phyloP scores from a whole-genome alignment of 1,140 invertebrate genomes.

The Formica selysi region DNA sequence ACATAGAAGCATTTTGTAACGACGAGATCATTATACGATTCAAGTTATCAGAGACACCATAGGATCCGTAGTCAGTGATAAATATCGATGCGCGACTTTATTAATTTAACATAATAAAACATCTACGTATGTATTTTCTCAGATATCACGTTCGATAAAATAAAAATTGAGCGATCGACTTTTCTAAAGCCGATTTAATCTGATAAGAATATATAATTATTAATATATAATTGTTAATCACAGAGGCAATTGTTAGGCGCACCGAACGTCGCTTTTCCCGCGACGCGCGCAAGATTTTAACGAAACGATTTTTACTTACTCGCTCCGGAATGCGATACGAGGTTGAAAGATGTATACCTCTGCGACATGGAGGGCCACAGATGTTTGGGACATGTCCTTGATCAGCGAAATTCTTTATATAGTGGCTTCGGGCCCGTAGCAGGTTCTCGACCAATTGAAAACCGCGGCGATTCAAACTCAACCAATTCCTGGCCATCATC shows the following conservation, averaged over 20 bases:
- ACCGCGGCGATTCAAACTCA: constrained; percentile 63
- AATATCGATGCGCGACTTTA: too few relatives aligned
- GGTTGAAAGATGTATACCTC: constrained; percentile 40
- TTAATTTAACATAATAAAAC: too few relatives aligned
- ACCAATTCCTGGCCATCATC: constrained; percentile 62
- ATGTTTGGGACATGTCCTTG: not conserved
- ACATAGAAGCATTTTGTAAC: not conserved
- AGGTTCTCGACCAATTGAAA: constrained; percentile 68
- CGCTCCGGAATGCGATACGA: constrained; percentile 21
- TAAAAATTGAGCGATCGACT: too few relatives aligned
- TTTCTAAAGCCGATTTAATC: too few relatives aligned
- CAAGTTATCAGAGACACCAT: too few relatives aligned
- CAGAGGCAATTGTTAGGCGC: not conserved
- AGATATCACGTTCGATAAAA: too few relatives aligned
- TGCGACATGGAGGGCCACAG: not conserved
- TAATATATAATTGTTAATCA: not conserved
- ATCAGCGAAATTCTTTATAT: constrained; percentile 44
- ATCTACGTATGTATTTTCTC: too few relatives aligned
- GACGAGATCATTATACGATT: too few relatives aligned
- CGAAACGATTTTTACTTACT: constrained; percentile 60
- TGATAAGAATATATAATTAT: too few relatives aligned
- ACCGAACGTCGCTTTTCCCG: not conserved
- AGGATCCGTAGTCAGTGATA: too few relatives aligned
- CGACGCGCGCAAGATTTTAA: not conserved
- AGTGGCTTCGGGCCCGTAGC: not conserved